phyloP scores from a whole-genome alignment of 2,888 invertebrate genomes.

The Xestobium rufovillosum region DNA sequence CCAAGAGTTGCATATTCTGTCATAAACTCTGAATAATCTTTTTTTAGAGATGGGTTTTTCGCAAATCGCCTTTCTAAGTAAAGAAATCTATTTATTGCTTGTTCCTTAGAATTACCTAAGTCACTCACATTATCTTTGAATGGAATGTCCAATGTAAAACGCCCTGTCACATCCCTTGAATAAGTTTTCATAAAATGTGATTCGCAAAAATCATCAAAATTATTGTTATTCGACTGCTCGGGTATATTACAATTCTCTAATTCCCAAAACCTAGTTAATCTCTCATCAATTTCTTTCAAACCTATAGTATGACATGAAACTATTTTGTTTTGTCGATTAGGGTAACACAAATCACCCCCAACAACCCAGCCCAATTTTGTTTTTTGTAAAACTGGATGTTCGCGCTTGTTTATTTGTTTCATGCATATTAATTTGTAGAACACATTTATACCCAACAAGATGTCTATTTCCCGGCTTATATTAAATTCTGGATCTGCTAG shows the following conservation, averaged over 20 bases:
- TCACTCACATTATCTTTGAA: conserved; percentile 3
- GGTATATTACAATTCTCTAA: not conserved
- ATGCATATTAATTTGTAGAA: not conserved
- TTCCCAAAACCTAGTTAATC: not conserved
- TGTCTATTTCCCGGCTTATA: not conserved
- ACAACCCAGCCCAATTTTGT: conserved; percentile 1
- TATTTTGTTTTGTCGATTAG: not conserved
- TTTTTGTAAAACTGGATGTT: conserved; percentile 3
- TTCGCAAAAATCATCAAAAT: not conserved
- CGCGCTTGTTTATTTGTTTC: conserved; percentile 10
- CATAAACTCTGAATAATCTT: not conserved
- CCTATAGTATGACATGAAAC: no score
- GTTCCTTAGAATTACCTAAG: conserved; percentile 2
- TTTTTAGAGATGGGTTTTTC: no score
- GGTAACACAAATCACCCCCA: conserved; percentile 4
- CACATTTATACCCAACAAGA: conserved; percentile 3
- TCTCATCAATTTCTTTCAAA: no score
- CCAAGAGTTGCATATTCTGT: no score
- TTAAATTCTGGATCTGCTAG: conserved; percentile 2
- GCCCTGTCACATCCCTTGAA: not conserved
- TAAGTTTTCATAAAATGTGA: not conserved
- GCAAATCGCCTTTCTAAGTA: no score
- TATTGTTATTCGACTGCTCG: not conserved
- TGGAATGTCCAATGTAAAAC: conserved; percentile 1
- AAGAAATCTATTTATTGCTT: no score